These are phyloP conservation scores for Nyctibius grandis DNA, from an alignment of 2,797 vertebrate genomes.

Conservation along the genomic window DNA sequence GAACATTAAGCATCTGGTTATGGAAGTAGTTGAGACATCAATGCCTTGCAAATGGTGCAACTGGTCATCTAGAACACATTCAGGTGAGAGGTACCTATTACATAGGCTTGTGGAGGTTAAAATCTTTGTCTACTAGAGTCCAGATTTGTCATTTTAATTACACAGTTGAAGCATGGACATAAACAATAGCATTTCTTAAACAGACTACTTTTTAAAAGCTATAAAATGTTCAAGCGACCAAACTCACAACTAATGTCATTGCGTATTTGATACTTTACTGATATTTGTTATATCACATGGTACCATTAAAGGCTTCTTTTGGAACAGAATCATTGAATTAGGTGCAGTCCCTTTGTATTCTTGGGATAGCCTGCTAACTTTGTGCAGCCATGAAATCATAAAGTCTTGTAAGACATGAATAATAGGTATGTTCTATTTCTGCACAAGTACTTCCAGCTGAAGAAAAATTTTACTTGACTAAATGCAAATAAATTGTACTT, in stretches of 20 bases:
- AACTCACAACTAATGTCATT: neutral
- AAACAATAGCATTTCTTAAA: neutral
- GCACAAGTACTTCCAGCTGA: slow-evolving; percentile 4
- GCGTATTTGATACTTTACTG: neutral
- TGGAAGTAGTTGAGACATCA: slow-evolving; percentile 21
- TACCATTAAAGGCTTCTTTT: neutral
- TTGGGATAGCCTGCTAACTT: neutral
- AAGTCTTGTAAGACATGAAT: neutral
- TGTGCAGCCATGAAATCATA: neutral
- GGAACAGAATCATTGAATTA: neutral
- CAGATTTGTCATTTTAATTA: neutral
- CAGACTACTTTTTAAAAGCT: neutral
- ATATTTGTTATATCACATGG: neutral
- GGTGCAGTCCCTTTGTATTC: neutral
- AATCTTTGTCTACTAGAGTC: neutral
- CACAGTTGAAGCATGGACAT: neutral
- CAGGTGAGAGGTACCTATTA: neutral
- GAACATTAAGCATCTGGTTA: slow-evolving; percentile 57
- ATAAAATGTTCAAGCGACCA: neutral
- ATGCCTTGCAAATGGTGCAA: neutral
- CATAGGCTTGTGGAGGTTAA: neutral
- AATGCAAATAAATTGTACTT: neutral
- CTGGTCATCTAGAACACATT: slow-evolving; percentile 23
- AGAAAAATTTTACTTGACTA: slow-evolving; percentile 35
- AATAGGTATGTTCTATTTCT: neutral